phyloP scores from a whole-genome alignment of 2,888 invertebrate genomes.

The Cactoblastis cactorum region DNA sequence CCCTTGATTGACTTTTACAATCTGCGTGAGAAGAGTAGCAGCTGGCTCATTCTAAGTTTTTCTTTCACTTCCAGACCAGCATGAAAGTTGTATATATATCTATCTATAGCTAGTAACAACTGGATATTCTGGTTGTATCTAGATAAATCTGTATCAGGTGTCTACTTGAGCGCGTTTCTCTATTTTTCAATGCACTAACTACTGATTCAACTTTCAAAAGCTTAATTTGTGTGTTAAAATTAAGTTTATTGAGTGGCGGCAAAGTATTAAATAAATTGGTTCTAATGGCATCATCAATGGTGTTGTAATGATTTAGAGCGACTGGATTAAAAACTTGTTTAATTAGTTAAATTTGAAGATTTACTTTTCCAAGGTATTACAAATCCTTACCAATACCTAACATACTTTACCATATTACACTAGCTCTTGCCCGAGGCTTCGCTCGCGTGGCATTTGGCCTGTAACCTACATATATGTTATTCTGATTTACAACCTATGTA shows the following conservation, averaged over 20 bases:
- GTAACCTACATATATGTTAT: too few species aligned
- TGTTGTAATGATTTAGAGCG: neutral
- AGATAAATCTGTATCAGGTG: constrained; percentile 15
- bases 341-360: neutral
- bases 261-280: constrained; percentile 45
- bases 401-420: neutral
- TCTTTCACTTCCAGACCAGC: too few species aligned
- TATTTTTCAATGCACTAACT: neutral
- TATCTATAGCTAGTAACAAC: too few species aligned
- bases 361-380: neutral
- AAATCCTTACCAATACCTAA: too few species aligned
- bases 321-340: constrained; percentile 1
- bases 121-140: neutral
- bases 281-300: constrained; percentile 32
- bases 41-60: too few species aligned
- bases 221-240: constrained; percentile 43
- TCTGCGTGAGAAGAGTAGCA: too few species aligned
- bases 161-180: constrained; percentile 18
- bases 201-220: constrained; percentile 32
- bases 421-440: too few species aligned
- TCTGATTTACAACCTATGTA: too few species aligned
- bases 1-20: too few species aligned
- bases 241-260: constrained; percentile 41
- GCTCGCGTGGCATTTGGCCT: too few species aligned
- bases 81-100: neutral